A percentile compares a stretch with the other conserved stretches of the same genome.
phyloP scores from a whole-genome alignment of 2,888 invertebrate genomes.

The Sarcophaga subvicina region DNA sequence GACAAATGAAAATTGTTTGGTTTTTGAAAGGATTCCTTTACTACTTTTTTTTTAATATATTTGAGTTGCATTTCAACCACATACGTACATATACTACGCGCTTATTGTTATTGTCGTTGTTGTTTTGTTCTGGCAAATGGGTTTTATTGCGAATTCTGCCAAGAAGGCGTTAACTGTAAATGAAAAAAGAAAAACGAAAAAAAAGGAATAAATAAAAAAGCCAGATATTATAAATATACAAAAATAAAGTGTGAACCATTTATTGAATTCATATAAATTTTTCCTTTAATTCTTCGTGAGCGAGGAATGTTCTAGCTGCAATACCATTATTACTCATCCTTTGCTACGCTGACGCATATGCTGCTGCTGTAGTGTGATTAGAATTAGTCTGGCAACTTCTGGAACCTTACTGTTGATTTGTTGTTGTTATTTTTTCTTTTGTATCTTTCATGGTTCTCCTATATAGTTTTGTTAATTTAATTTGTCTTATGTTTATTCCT shows the following conservation, averaged over 20 bases:
- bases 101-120: slow-evolving; percentile 43
- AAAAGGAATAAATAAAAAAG: slow-evolving; percentile 29
- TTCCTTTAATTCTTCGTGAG: too few relatives aligned
- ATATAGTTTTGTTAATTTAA: too few relatives aligned
- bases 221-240: not conserved
- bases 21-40: slow-evolving; percentile 66
- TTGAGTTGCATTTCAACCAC: slow-evolving; percentile 29
- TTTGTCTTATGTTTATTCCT: too few relatives aligned
- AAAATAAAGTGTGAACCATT: not conserved
- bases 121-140: slow-evolving; percentile 46
- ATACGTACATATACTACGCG: not conserved
- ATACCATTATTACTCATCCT: too few relatives aligned
- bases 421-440: too few relatives aligned
- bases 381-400: too few relatives aligned
- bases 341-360: too few relatives aligned
- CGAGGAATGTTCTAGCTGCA: too few relatives aligned
- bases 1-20: slow-evolving; percentile 69
- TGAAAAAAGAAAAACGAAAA: slow-evolving; percentile 21
- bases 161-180: slow-evolving; percentile 67
- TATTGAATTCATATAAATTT: too few relatives aligned
- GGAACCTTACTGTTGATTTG: too few relatives aligned
- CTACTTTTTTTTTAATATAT: slow-evolving; percentile 38
- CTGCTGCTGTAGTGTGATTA: too few relatives aligned
- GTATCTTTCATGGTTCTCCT: too few relatives aligned
- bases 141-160: slow-evolving; percentile 50